These are phyloP conservation scores for Epinephelus lanceolatus DNA, from an alignment of 2,113 vertebrate species.

Conservation along the genomic window DNA sequence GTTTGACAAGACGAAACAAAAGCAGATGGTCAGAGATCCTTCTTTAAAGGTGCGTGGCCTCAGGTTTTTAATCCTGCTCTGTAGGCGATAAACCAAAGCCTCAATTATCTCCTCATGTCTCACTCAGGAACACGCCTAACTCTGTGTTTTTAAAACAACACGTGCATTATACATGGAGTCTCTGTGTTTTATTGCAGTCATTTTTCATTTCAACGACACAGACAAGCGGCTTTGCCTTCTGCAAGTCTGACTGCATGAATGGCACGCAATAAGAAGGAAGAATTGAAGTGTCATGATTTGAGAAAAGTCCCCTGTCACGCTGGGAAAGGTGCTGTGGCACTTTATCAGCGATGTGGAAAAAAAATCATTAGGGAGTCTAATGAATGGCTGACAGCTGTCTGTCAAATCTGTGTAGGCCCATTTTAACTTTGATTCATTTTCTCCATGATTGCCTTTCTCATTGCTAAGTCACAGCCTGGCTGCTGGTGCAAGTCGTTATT, in stretches of 20 bases:
- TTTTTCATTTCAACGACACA: constrained; percentile 1
- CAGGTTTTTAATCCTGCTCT: constrained; percentile 59
- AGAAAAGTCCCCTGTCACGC: constrained; percentile 50
- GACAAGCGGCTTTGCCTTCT: constrained; percentile 18
- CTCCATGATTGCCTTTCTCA: constrained; percentile 61
- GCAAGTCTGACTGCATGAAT: constrained; percentile 40
- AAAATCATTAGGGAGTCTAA: constrained; percentile 58
- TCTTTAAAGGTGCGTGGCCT: constrained; percentile 75
- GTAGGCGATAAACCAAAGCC: constrained; percentile 53
- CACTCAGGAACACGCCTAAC: neutral
- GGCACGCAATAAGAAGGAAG: constrained; percentile 63
- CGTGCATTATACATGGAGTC: neutral
- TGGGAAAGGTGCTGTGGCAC: constrained; percentile 34
- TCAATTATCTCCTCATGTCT: constrained; percentile 51
- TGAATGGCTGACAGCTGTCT: constrained; percentile 75
- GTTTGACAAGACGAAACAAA: constrained; percentile 29
- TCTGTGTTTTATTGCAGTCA: neutral
- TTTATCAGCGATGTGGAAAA: constrained; percentile 53
- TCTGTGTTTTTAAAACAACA: constrained; percentile 9
- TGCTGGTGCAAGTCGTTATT: constrained; percentile 53
- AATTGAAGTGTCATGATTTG: constrained; percentile 61
- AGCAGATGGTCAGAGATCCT: constrained; percentile 71
- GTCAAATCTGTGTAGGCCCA: constrained; percentile 51
- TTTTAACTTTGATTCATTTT: constrained; percentile 65
- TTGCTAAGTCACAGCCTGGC: constrained; percentile 19